phyloP scores from a whole-genome alignment of 2,797 vertebrate species.

The Chrosomus eos region DNA sequence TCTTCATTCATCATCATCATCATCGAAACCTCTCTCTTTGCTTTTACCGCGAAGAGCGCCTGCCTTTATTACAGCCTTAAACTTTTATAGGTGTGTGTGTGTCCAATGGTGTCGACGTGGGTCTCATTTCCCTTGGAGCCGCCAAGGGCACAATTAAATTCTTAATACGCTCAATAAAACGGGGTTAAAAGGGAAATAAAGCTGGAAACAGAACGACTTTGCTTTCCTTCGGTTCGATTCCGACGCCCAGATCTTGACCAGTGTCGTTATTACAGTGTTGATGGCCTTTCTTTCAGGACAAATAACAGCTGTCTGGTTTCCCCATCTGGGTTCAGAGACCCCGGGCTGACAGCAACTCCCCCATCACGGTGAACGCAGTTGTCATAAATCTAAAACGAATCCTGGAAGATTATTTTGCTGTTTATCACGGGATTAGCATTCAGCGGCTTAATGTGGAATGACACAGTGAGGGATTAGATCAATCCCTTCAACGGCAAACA shows the following conservation, averaged over 20 bases:
- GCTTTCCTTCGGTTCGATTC: slow-evolving; percentile 20
- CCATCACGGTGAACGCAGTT: neutral
- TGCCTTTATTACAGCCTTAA: slow-evolving; percentile 42
- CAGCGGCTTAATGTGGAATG: slow-evolving; percentile 21
- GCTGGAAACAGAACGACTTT: slow-evolving; percentile 10
- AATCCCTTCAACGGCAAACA: slow-evolving; percentile 36
- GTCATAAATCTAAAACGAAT: slow-evolving; percentile 50
- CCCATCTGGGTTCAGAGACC: slow-evolving; percentile 38
- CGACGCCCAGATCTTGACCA: slow-evolving; percentile 1
- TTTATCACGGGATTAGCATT: slow-evolving; percentile 46
- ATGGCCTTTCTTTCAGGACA: slow-evolving; percentile 48
- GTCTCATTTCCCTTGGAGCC: slow-evolving; percentile 41
- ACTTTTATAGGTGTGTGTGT: slow-evolving; percentile 45
- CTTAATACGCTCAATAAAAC: slow-evolving; percentile 51
- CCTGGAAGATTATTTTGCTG: slow-evolving; percentile 41
- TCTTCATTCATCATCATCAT: slow-evolving; percentile 6
- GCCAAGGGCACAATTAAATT: slow-evolving; percentile 42
- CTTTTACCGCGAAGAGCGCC: neutral
- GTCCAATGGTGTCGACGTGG: slow-evolving; percentile 16
- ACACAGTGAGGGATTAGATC: slow-evolving; percentile 62
- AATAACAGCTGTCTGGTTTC: slow-evolving; percentile 60
- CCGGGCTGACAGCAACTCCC: slow-evolving; percentile 23
- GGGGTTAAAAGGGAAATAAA: slow-evolving; percentile 46
- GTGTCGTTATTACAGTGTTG: slow-evolving; percentile 20
- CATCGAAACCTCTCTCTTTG: neutral